These are phyloP conservation scores for Hololepta plana DNA, from an alignment of 2,888 invertebrate genomes.

Conservation along the genomic window DNA sequence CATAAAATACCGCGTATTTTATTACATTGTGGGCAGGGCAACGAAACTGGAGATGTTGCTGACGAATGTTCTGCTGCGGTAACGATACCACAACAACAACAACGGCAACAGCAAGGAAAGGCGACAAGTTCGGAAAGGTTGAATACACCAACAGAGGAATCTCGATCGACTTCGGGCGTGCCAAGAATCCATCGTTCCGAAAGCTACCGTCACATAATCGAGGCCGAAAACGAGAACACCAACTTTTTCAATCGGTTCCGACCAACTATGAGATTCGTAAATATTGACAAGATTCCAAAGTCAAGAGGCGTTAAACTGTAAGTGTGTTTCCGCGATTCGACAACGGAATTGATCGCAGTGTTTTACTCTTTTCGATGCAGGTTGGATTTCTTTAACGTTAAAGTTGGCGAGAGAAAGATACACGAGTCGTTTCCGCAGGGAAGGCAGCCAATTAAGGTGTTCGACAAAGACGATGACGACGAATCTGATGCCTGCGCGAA, in stretches of 20 bases:
- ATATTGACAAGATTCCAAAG: slow-evolving; percentile 24
- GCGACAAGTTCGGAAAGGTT: slow-evolving; percentile 13
- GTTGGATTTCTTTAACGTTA: slow-evolving; percentile 31
- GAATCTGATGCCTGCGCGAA: slow-evolving; percentile 27
- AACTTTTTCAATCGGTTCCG: slow-evolving; percentile 24
- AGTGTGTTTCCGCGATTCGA: too few species aligned
- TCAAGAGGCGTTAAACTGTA: slow-evolving; percentile 24
- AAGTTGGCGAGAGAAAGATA: slow-evolving; percentile 26
- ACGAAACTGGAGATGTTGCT: slow-evolving; percentile 31
- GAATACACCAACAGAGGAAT: slow-evolving; percentile 11
- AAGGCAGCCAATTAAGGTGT: slow-evolving; percentile 27
- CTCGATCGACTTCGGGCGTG: slow-evolving; percentile 5
- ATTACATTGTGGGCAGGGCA: slow-evolving; percentile 30
- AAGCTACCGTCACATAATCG: slow-evolving; percentile 26
- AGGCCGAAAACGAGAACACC: slow-evolving; percentile 19
- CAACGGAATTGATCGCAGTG: too few species aligned
- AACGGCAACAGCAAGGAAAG: slow-evolving; percentile 6
- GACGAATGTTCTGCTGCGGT: slow-evolving; percentile 33
- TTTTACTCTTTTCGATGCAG: slow-evolving; percentile 18
- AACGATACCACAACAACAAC: slow-evolving; percentile 14
- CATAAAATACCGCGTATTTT: too few species aligned
- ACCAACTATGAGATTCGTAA: slow-evolving; percentile 23
- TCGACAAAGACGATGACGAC: slow-evolving; percentile 19
- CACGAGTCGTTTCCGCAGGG: slow-evolving; percentile 27
- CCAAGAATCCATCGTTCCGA: slow-evolving; percentile 35